Percentiles rank a stretch among this genome's conserved stretches.
These are phyloP conservation scores for Oreochromis niloticus DNA, from an alignment of 2,113 vertebrate species.

Conservation along the genomic window DNA sequence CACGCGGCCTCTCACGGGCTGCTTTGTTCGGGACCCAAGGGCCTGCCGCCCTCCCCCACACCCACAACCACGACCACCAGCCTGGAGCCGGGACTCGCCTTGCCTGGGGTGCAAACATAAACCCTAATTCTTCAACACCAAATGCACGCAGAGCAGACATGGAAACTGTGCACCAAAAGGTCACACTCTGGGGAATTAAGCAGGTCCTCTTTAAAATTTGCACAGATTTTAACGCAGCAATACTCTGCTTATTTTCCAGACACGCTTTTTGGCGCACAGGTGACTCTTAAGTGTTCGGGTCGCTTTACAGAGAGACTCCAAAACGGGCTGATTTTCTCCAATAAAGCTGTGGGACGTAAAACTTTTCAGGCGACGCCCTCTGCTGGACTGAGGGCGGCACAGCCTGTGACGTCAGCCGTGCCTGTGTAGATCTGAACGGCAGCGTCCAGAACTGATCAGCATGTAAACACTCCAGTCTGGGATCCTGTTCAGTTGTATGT, in stretches of 20 bases:
- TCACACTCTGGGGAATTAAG: conserved; percentile 8
- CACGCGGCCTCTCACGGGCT: conserved; percentile 51
- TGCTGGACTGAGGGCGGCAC: conserved; percentile 60
- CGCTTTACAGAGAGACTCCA: background rate
- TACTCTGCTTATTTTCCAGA: conserved; percentile 33
- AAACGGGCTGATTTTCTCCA: background rate
- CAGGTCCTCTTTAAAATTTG: conserved; percentile 45
- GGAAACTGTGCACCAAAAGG: background rate
- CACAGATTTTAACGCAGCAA: conserved; percentile 62
- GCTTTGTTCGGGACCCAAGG: conserved; percentile 59
- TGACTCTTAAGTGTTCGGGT: background rate
- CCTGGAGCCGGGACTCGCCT: conserved; percentile 76
- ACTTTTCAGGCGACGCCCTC: conserved; percentile 33
- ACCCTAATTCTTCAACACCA: background rate
- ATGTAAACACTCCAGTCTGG: conserved; percentile 30
- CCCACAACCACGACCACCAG: conserved; percentile 54
- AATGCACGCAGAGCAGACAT: background rate
- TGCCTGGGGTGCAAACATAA: conserved; percentile 84
- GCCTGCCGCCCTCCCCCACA: conserved; percentile 31
- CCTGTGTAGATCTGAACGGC: background rate
- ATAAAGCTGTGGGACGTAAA: background rate
- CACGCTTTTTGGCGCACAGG: conserved; percentile 1
- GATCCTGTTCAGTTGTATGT: background rate
- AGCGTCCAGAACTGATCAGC: conserved; percentile 7
- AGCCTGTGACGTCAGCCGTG: background rate